phyloP scores from a whole-genome alignment of 2,113 vertebrate species.

The Atherinomorus stipes region DNA sequence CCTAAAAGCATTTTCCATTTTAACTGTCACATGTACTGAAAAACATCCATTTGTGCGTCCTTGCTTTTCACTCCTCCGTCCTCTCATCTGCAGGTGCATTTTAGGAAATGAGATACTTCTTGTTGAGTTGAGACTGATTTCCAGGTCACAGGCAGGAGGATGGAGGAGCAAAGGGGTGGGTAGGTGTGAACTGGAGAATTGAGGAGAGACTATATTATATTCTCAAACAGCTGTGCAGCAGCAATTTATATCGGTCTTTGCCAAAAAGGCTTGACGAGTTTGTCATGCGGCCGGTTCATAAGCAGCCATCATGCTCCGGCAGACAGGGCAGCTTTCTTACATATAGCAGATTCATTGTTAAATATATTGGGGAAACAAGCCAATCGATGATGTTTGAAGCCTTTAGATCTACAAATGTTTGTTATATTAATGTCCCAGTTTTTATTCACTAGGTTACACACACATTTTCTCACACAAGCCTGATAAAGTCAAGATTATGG shows the following conservation, averaged over 20 bases:
- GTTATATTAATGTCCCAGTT: not conserved
- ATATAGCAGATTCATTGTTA: not conserved
- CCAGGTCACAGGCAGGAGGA: no score
- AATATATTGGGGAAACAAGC: constrained; percentile 13
- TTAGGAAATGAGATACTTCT: no score
- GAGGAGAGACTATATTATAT: not conserved
- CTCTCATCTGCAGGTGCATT: no score
- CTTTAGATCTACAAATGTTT: constrained; percentile 1
- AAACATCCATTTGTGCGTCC: no score
- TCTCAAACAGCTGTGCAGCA: constrained; percentile 7
- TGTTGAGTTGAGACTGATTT: no score
- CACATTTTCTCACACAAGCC: not conserved
- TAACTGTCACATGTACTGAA: no score
- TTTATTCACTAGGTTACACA: not conserved
- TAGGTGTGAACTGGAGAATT: no score
- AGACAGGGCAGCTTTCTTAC: constrained; percentile 17
- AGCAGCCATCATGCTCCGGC: constrained; percentile 23
- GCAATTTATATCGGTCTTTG: constrained; percentile 26
- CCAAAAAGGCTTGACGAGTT: constrained; percentile 15
- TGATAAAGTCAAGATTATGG: constrained; percentile 12
- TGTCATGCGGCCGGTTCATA: constrained; percentile 46
- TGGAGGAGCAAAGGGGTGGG: no score
- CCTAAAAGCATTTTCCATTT: no score
- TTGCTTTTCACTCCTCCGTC: no score
- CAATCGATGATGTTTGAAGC: constrained; percentile 8